A percentile compares a stretch with the other conserved stretches of the same genome.
Evolutionary conservation across 1,140 invertebrate genomes (phyloP).

Genomic region (Neelides sp.): DNA sequence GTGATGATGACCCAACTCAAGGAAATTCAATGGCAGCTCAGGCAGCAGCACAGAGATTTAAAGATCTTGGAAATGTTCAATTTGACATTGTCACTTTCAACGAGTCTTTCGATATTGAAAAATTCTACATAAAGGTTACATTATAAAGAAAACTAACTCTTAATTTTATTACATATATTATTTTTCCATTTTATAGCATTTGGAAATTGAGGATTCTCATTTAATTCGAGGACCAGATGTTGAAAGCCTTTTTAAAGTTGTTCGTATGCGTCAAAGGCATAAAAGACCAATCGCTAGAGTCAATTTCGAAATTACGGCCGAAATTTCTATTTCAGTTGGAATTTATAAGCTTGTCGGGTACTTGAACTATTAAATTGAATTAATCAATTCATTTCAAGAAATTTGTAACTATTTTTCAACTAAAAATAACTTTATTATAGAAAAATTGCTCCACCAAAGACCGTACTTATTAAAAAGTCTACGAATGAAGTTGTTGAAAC

Average conservation of each 20-base stretch:
- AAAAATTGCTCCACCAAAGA: conserved; percentile 1
- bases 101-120: conserved; percentile 11
- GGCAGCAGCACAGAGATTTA: conserved; percentile 15
- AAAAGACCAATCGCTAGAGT: conserved; percentile 8
- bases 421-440: conserved; percentile 2
- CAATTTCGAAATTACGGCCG: conserved; percentile 19
- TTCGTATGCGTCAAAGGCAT: conserved; percentile 16
- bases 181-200: conserved; percentile 13
- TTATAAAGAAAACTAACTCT: conserved; percentile 3
- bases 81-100: conserved; percentile 24
- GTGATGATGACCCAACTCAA: conserved; percentile 18
- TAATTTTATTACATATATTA: conserved; percentile 6
- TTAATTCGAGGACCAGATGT: conserved; percentile 9
- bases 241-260: conserved; percentile 15
- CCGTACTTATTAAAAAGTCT: conserved; percentile 11
- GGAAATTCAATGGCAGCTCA: conserved; percentile 5
- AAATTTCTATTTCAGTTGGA: conserved; percentile 17
- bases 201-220: conserved; percentile 8
- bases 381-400: not conserved
- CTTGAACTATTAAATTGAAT: not conserved
- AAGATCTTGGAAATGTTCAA: conserved; percentile 23
- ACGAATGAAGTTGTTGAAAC: conserved; percentile 14
- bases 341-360: conserved; percentile 22
- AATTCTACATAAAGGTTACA: conserved; percentile 21
- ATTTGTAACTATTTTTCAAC: not conserved